Conservation (phyloP, 2,797 vertebrate species). For the Todus mexicanus region DNA sequence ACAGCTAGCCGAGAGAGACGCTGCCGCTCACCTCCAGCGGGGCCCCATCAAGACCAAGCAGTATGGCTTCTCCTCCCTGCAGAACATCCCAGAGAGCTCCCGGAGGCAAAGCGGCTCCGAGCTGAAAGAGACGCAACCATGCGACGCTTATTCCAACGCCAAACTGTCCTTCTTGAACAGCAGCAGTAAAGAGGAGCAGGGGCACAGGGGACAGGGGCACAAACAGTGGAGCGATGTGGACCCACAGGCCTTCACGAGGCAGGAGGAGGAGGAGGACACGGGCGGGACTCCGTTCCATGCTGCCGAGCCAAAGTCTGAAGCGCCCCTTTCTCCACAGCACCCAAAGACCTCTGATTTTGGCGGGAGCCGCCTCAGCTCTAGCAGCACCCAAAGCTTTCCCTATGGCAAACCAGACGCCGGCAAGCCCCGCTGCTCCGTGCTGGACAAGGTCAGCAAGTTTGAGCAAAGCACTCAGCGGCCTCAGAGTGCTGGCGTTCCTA, state of each 20-base stretch:
- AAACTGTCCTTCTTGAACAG: not conserved
- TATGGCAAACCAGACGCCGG: conserved; percentile 54
- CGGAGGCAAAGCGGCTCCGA: conserved; percentile 68
- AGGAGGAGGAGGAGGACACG: conserved; percentile 48
- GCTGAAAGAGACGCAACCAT: not conserved
- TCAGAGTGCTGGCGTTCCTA: conserved; percentile 39
- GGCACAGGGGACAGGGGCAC: conserved; percentile 7
- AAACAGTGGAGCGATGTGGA: conserved; percentile 39
- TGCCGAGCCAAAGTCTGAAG: conserved; percentile 5
- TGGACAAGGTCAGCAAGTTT: conserved; percentile 91
- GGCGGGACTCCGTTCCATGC: conserved; percentile 18
- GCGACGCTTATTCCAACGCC: not conserved
- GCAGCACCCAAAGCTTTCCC: conserved; percentile 45
- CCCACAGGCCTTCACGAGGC: conserved; percentile 47
- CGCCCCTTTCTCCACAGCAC: not conserved
- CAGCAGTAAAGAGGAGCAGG: conserved; percentile 39
- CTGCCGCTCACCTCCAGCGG: not conserved
- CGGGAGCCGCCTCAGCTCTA: conserved; percentile 79
- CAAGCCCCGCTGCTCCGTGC: conserved; percentile 80
- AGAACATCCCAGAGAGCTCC: conserved; percentile 69
- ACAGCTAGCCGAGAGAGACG: conserved; percentile 51
- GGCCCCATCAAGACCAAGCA: conserved; percentile 37
- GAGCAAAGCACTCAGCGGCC: conserved; percentile 79
- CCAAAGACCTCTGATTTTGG: conserved; percentile 62
- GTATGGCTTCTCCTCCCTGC: conserved; percentile 60